A percentile compares a stretch with the other conserved stretches of the same genome.
These are phyloP conservation scores for Zaprionus ghesquierei DNA, from an alignment of 1,140 invertebrate species.

Conservation along the genomic window DNA sequence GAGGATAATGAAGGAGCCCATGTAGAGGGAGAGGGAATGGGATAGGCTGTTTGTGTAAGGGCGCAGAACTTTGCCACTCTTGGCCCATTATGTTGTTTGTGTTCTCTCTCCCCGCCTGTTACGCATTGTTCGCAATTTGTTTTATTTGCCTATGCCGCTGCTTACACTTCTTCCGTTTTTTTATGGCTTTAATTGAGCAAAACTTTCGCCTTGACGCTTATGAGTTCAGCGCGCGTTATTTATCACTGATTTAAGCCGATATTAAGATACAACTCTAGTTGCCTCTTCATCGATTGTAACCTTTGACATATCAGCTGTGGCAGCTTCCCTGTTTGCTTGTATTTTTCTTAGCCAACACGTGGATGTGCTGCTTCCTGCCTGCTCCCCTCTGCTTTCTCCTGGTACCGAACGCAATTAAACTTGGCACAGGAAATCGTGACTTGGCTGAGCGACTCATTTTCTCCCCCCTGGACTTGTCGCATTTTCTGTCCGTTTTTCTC, in stretches of 20 bases:
- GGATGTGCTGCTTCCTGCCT: background rate
- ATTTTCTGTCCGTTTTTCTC: background rate
- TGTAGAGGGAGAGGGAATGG: background rate
- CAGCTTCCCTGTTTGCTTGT: background rate
- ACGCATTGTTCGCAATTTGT: background rate
- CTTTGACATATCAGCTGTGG: constrained; percentile 1
- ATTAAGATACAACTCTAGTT: background rate
- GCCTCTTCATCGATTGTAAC: background rate
- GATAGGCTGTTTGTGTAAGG: background rate
- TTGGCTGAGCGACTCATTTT: background rate
- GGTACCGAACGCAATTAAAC: constrained; percentile 12
- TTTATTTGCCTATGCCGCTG: background rate
- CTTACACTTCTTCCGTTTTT: too few relatives aligned
- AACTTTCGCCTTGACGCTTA: constrained; percentile 9
- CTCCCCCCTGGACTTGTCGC: background rate
- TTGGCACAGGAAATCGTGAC: constrained; percentile 20
- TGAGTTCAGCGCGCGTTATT: background rate
- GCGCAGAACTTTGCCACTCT: constrained; percentile 29
- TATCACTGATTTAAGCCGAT: background rate
- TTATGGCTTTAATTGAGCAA: constrained; percentile 12
- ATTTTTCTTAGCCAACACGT: constrained; percentile 1
- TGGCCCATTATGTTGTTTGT: constrained; percentile 43
- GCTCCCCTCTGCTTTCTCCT: background rate
- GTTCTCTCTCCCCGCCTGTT: background rate
- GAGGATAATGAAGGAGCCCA: too few relatives aligned